Percentiles rank a stretch among this genome's conserved stretches.
Evolutionary conservation across 1,140 invertebrate species (phyloP).

Genomic region (Drosophila pseudoananassae): DNA sequence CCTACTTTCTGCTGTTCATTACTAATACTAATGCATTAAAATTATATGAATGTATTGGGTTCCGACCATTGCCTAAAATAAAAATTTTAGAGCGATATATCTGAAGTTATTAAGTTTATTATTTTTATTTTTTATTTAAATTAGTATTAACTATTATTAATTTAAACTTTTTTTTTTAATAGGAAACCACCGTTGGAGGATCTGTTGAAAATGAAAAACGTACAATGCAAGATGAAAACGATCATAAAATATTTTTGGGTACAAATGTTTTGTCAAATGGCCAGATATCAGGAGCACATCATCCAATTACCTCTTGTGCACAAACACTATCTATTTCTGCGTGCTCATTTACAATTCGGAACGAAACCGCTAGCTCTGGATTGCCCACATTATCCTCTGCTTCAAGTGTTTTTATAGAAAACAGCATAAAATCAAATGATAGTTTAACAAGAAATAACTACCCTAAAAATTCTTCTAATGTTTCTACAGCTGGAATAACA

Average conservation of each 20-base stretch:
- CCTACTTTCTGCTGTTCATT: too few species aligned
- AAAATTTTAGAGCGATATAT: too few species aligned
- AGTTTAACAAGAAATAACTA: slow-evolving; percentile 10
- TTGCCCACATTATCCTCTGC: slow-evolving; percentile 13
- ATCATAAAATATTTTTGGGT: slow-evolving; percentile 40
- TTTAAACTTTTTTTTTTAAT: slow-evolving; percentile 1
- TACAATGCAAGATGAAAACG: slow-evolving; percentile 9
- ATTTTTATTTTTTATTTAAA: too few species aligned
- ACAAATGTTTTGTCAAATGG: slow-evolving; percentile 47
- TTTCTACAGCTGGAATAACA: slow-evolving; percentile 36
- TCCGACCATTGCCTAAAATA: too few species aligned
- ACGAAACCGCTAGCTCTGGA: slow-evolving; percentile 19
- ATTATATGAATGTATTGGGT: too few species aligned
- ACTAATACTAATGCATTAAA: too few species aligned
- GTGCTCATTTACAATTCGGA: slow-evolving; percentile 20
- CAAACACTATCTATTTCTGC: slow-evolving; percentile 22
- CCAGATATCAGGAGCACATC: slow-evolving; percentile 17
- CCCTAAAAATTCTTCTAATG: background rate
- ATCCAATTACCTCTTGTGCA: slow-evolving; percentile 18
- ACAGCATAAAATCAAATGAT: slow-evolving; percentile 41
- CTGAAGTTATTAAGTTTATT: too few species aligned
- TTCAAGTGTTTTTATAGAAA: slow-evolving; percentile 28
- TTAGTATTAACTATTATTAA: background rate
- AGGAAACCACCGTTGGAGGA: slow-evolving; percentile 34
- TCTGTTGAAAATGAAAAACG: slow-evolving; percentile 43